Conservation (phyloP, 2,888 invertebrate genomes). For the Anodontia alba region DNA sequence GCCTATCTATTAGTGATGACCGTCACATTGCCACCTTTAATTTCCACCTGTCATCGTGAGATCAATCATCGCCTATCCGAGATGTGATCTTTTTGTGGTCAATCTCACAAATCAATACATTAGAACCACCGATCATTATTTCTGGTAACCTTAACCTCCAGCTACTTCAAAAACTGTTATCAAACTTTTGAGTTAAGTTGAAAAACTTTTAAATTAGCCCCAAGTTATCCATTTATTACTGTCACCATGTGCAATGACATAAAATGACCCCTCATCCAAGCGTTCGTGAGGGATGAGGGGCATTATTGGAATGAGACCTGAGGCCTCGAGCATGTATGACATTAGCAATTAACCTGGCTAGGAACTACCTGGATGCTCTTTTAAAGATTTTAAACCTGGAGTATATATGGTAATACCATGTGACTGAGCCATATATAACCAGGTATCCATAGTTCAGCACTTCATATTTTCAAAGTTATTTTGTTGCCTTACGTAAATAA, state of each 20-base stretch:
- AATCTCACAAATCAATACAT: background rate
- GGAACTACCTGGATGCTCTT: too few species aligned
- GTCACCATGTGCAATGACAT: background rate
- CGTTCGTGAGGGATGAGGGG: too few species aligned
- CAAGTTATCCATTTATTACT: slow-evolving; percentile 7
- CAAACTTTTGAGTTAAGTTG: slow-evolving; percentile 12
- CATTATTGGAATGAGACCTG: too few species aligned
- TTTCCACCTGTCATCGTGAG: background rate
- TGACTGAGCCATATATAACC: too few species aligned
- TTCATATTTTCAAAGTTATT: too few species aligned
- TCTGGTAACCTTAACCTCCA: background rate
- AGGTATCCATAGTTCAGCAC: too few species aligned
- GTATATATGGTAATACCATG: too few species aligned
- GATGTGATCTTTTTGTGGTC: background rate
- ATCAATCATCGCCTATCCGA: background rate
- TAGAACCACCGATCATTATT: background rate
- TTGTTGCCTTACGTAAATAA: too few species aligned
- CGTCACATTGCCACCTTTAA: background rate
- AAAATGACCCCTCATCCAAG: too few species aligned
- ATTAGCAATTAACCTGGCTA: too few species aligned
- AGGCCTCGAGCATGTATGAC: too few species aligned
- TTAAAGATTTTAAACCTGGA: too few species aligned
- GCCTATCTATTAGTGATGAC: background rate
- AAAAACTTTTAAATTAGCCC: slow-evolving; percentile 8
- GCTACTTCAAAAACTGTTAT: slow-evolving; percentile 6